Base-by-base conservation (phyloP, 2,888 invertebrate genomes). In the Hydraecia micacea region DNA sequence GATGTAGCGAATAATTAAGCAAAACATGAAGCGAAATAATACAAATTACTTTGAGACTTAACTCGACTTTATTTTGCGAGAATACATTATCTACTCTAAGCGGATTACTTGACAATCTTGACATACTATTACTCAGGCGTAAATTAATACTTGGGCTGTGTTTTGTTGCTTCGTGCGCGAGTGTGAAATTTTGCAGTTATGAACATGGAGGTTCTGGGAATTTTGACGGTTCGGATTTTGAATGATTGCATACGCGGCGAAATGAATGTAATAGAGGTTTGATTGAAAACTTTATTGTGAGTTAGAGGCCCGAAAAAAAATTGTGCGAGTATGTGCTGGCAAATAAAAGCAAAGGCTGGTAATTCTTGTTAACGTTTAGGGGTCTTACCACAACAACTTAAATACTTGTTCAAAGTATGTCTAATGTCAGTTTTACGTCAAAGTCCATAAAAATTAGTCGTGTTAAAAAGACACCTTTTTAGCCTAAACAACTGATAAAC, bases 1-100 rank as follows among this genome's bases (percentile, higher is more conserved):
- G 94, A 91, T 95, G 94, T 94, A 93, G 92, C 93, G 94, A 93
- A 95, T 95, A 95, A 96, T 95, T 95, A 95, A 95, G 95, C 93
- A 91, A 93, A 95, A 94, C 94, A 94, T 94, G 93, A 92, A 95
- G 94, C 94, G 94, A 94, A 95, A 95, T 95, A 95, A 95, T 95
- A 95, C 93, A 95, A 95, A 95, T 95, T 95, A 94, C 94, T 95
- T 93, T 87, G 93, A 92, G 94, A 94, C 94, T 94, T 94, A 93
- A 92, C 93, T 92, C 93, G 92, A 94, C 93, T 94, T 94, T 93
- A 93, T 95, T 94, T 94, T 91, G 91, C 92, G 91, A 89, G 91
- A 93, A 93, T 93, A 91, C 91, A 93, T 93, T 91, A 89, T 89
- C 88, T 89, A 92, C 91, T 93, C 88, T 93, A 92, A 93, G 92